Evolutionary conservation across 2,797 vertebrate species (phyloP).

Genomic region (Paguma larvata): DNA sequence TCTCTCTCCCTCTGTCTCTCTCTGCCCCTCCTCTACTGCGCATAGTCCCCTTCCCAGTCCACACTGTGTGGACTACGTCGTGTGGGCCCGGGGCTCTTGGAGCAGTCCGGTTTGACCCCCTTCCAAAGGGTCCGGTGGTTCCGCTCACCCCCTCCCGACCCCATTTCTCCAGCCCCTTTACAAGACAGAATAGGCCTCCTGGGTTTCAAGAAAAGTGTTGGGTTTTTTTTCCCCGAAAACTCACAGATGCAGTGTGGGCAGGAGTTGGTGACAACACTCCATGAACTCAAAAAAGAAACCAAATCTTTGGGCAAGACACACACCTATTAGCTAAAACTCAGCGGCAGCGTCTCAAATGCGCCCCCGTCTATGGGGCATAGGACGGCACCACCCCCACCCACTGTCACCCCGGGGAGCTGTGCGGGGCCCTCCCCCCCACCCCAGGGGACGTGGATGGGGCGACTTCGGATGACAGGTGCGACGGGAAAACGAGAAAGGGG

Average conservation of each 20-base stretch:
- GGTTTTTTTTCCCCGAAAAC: not conserved
- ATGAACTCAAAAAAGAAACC: not conserved
- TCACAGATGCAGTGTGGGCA: not conserved
- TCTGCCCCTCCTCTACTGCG: too few species aligned
- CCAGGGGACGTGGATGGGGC: not conserved
- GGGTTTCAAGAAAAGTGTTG: not conserved
- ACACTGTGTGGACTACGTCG: not conserved
- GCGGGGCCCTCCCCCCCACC: not conserved
- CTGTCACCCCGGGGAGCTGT: fast-evolving
- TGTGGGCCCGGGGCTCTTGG: not conserved
- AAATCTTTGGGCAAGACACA: not conserved
- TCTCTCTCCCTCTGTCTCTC: too few species aligned
- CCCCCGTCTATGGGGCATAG: not conserved
- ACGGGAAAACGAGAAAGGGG: not conserved
- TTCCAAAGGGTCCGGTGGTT: too few species aligned
- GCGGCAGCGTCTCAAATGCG: not conserved
- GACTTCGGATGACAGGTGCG: not conserved
- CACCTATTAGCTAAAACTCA: not conserved
- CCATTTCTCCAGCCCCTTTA: not conserved
- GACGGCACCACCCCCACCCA: fast-evolving
- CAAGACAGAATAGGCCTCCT: not conserved
- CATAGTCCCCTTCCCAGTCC: not conserved
- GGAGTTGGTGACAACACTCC: not conserved
- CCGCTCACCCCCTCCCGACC: not conserved
- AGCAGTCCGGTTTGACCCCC: not conserved